Base-by-base conservation (phyloP, 2,888 invertebrate genomes). In the Leucozona laternaria region DNA sequence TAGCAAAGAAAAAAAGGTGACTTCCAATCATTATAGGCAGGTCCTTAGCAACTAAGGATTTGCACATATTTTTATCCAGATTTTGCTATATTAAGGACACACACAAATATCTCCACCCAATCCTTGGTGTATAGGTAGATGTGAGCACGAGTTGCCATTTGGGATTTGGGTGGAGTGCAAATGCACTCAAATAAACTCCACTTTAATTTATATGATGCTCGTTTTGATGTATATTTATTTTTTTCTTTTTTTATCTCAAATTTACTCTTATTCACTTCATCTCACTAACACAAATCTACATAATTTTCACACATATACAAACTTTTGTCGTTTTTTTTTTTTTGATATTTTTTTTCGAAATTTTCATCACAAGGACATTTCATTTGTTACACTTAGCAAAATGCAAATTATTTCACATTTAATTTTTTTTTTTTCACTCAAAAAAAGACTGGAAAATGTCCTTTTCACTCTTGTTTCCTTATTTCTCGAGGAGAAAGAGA, bases 171-270 rank as follows among this genome's bases (percentile, higher is more conserved):
- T 79, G 86, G 73, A 86, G 86, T 86, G 86, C 86, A 82, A 82
- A 75, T 82, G 86, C 82, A 86, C 86, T 78, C 79, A 75, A 81
- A 78, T 77, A 86, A 81, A 81, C 73, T 81, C 43, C 85, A 81
- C 82, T 78, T 86, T 40, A 78, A 78, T 77, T 37, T 31, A 31
- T 37, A 31, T 45, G 71, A 73, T 78, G 72, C 73, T 53, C 66
- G 55, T 60, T 82, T 58, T 75, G 17, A 62, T 62, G n/a, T 43
- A 22, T 20, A 60, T 60, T 60, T 31, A 17, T 55, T 25, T 40
- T 43, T 17, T 60, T 60, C 17, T 11, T 55, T 25, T 40, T 43
- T 17, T 53, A 34, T 55, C 43, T 68, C 72, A 8, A 60, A 40
- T 53, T 50, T 66, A 25, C 57, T 31, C 62, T 57, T n/a, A n/a